A percentile compares a stretch with the other conserved stretches of the same genome.
Conservation (phyloP, 1,140 invertebrate genomes). For the Leptopilina boulardi region DNA sequence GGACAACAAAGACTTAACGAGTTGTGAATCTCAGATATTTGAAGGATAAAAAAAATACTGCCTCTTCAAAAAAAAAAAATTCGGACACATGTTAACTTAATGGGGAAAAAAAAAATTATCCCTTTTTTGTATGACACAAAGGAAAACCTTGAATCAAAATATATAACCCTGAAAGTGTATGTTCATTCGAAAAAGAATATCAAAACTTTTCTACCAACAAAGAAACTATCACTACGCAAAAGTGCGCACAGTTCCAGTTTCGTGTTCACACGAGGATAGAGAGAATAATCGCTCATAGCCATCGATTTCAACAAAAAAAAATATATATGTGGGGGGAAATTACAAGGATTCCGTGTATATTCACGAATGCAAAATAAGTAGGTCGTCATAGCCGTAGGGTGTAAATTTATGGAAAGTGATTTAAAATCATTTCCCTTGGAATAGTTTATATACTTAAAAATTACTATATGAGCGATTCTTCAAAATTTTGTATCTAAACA, state of each 20-base stretch:
- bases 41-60: neutral
- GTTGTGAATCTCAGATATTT: neutral
- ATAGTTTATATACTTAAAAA: no score
- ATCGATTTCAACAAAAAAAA: neutral
- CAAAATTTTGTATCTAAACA: no score
- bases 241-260: neutral
- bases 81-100: neutral
- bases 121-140: neutral
- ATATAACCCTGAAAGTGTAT: neutral
- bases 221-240: constrained; percentile 1
- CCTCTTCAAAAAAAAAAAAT: neutral
- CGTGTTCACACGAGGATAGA: neutral
- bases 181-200: neutral
- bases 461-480: no score
- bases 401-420: neutral
- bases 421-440: neutral
- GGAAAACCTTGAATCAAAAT: neutral
- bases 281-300: constrained; percentile 3
- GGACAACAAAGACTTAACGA: neutral
- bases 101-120: neutral
- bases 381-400: neutral
- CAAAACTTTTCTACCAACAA: neutral
- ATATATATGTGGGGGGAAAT: no score
- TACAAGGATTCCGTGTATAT: neutral
- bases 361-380: neutral